Evolutionary conservation across 1,140 invertebrate species (phyloP), one percentile per base, ranked within the genome.

Genomic region (Marisa cornuarietis): DNA sequence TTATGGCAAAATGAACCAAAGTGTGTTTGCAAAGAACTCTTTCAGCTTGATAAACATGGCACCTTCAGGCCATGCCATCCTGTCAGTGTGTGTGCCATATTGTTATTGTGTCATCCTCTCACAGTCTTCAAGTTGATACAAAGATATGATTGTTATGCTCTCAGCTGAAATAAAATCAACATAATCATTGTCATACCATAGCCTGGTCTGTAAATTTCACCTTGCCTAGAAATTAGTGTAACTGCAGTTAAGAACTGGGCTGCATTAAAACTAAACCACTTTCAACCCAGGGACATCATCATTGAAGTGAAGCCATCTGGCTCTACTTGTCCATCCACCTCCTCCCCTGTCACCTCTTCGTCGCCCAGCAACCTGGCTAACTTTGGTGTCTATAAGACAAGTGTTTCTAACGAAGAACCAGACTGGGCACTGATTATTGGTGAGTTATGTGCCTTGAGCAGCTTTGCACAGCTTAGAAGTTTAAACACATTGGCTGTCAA

Each of bases 351-450:
- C 13, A 84, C 83, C 68, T 79, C 88, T 62, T 84, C 87, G 6
- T 85, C 88, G 18, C 54, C 86, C 14, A 72, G 79, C 63, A 88
- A 85, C 78, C 84, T 90, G 20, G 76, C 84, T 5, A 71, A 79
- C n/a, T 75, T 85, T 8, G 88, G 88, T 11, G 87, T 90, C 71
- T 83, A 85, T 69, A 86, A 86, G 62, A 69, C 82, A 24, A 69
- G 66, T 0, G 84, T 84, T 5, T 61, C 79, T 16, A 90, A 90
- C 78, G 80, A 85, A 63, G 89, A 83, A 26, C 89, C 89, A n/a
- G 89, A 90, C 82, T 88, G 88, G 87, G 86, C 82, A 49, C 83
- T 90, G 61, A 90, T 90, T 52, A 81, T 85, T 58, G 88, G 89
- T 90, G 80, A 71, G 81, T 76, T 16, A 18, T 20, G n/a, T 49